These are phyloP conservation scores for Triplophysa rosa DNA, from an alignment of 2,113 vertebrate species.

Conservation along the genomic window DNA sequence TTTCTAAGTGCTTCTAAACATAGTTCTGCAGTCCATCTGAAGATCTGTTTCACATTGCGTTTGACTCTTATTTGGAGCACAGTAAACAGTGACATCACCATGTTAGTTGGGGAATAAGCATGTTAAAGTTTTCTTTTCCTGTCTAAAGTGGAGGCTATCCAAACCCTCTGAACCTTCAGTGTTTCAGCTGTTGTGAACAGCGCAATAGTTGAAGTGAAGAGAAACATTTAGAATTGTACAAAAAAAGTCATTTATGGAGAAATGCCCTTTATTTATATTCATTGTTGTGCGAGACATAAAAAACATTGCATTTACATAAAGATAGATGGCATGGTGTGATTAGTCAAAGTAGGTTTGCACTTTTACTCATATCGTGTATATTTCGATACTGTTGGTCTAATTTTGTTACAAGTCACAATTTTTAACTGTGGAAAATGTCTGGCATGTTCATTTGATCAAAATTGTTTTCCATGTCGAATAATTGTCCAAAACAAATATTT, in stretches of 20 bases:
- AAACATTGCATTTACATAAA: not conserved
- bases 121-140: not conserved
- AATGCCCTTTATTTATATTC: not conserved
- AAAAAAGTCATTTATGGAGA: not conserved
- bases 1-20: no score
- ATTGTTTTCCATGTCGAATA: not conserved
- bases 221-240: not conserved
- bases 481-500: not conserved
- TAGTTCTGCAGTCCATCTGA: not conserved
- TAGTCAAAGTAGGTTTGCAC: not conserved
- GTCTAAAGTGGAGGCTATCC: not conserved
- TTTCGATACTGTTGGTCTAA: not conserved
- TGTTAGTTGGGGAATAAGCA: not conserved
- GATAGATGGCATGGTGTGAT: not conserved
- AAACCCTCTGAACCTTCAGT: not conserved
- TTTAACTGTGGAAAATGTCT: not conserved
- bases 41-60: not conserved
- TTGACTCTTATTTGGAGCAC: not conserved
- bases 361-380: not conserved
- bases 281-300: not conserved
- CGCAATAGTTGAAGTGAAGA: not conserved
- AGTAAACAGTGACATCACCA: not conserved
- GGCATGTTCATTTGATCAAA: no score
- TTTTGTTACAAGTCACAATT: not conserved
- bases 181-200: not conserved